Evolutionary conservation across 2,888 invertebrate species (phyloP), one percentile per base, ranked within the genome.

Genomic region (Meghimatium bilineatum): DNA sequence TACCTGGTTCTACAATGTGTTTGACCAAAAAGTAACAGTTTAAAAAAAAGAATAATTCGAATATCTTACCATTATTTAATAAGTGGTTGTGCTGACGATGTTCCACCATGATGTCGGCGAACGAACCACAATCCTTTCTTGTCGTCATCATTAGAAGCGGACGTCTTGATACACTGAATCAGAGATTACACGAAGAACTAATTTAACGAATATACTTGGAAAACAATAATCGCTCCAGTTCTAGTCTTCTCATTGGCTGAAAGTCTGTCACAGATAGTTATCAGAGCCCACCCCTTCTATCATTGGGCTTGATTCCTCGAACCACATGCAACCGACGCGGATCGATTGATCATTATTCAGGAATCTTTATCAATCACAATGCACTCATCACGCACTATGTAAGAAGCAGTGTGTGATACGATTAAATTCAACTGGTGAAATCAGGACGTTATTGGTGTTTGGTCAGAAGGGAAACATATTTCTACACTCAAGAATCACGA

Each of bases 181-280:
- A 52, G 52, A 52, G 20, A 74, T 74, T 74, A 74, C 17, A n/a
- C 6, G 32, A 20, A 71, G 23, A 29, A 5, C 52, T 17, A 32
- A 32, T 74, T 74, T 29, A 74, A 20, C 6, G 32, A 74, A 49
- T 17, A 74, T 32, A 44, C 32, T 32, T 17, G 32, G 26, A 52
- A 32, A 74, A 52, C 32, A 52, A 20, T 6, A 17, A 29, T 52
- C 20, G 52, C 74, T 0, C 32, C 20, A 3, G 6, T 52, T 52
- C 74, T 23, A 74, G 74, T 20, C 32, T 52, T 74, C 32, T 44
- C 52, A 74, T 74, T 74, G 74, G 74, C 32, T 26, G 74, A 52
- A 32, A 52, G 52, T 32, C 29, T 74, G 74, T 74, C 74, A 52
- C 74, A 49, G 17, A 34, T 32, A 52, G 8, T 20, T 1, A 23